Evolutionary conservation across 1,140 invertebrate species (phyloP), one percentile per base, ranked within the genome.

Genomic region (Acyrthosiphon pisum): DNA sequence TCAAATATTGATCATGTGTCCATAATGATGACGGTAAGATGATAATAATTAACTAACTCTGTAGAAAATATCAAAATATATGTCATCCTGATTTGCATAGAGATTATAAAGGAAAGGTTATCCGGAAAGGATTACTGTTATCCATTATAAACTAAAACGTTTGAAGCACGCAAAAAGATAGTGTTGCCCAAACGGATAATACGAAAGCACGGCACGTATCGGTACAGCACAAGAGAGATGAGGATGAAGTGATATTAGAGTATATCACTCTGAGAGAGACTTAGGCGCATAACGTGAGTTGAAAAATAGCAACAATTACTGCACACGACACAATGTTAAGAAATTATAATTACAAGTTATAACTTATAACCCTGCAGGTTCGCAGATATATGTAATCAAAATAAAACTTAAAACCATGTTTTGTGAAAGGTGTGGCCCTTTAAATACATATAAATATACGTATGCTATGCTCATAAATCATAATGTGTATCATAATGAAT

Each of bases 261-360:
- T 2, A 76, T 76, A 76, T 76, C 14, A 76, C 14, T 76, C 60
- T 18, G n/a, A 76, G 30, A 35, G n/a, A n/a, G n/a, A 76, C 60
- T 76, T 76, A n/a, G 60, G 14, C 30, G 14, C 30, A 76, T n/a
- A 76, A 18, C 4, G 30, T 68, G 60, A 68, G 60, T 18, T n/a
- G 60, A 76, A 76, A 76, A 76, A n/a, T 76, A 35, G 14, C 14
- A 76, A 76, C 11, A 76, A 76, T 76, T 76, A 76, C 30, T 76
- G 30, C 7, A n/a, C 4, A 35, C n/a, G 30, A n/a, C 60, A 76
- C 18, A 76, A n/a, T 20, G 60, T 76, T 76, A 76, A 76, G 60
- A 76, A 76, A 76, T 76, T 76, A 76, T 76, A 76, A 76, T 76
- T 76, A 76, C n/a, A n/a, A n/a, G 30, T 76, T 76, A n/a, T 76